Percentiles rank a stretch among this genome's conserved stretches.
phyloP scores from a whole-genome alignment of 2,888 invertebrate genomes.

The Eristalis arbustorum region DNA sequence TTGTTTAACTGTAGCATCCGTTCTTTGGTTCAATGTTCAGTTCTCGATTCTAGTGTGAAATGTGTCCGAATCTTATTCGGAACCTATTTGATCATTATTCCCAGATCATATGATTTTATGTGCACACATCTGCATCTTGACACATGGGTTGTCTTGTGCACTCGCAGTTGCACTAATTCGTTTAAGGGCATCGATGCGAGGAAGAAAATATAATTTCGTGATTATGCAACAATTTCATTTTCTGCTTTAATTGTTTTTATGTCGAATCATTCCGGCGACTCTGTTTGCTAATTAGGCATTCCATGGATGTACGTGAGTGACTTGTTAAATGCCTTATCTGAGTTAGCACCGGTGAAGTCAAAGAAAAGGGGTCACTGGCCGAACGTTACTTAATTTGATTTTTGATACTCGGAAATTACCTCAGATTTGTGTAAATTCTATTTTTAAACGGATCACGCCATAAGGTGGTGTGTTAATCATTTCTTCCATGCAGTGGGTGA shows the following conservation, averaged over 20 bases:
- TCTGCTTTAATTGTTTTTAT: background rate
- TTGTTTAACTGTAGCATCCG: background rate
- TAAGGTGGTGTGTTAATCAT: background rate
- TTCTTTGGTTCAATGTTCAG: too few relatives aligned
- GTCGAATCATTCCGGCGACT: constrained; percentile 17
- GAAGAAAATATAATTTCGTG: background rate
- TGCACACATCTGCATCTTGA: background rate
- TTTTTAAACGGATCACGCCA: background rate
- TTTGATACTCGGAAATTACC: background rate
- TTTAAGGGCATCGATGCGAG: background rate
- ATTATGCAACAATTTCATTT: constrained; percentile 42
- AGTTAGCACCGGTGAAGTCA: background rate
- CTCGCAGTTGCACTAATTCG: background rate
- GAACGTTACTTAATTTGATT: background rate
- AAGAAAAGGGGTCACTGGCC: background rate
- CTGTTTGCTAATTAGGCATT: background rate
- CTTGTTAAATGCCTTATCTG: background rate
- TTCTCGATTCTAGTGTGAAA: background rate
- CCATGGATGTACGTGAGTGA: background rate
- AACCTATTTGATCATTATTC: background rate
- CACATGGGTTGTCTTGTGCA: background rate
- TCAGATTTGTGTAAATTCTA: background rate
- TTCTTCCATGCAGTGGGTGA: too few relatives aligned
- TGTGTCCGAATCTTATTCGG: background rate
- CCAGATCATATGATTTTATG: background rate